These are phyloP conservation scores for Cataglyphis hispanica DNA, from an alignment of 1,140 invertebrate species.

Conservation along the genomic window DNA sequence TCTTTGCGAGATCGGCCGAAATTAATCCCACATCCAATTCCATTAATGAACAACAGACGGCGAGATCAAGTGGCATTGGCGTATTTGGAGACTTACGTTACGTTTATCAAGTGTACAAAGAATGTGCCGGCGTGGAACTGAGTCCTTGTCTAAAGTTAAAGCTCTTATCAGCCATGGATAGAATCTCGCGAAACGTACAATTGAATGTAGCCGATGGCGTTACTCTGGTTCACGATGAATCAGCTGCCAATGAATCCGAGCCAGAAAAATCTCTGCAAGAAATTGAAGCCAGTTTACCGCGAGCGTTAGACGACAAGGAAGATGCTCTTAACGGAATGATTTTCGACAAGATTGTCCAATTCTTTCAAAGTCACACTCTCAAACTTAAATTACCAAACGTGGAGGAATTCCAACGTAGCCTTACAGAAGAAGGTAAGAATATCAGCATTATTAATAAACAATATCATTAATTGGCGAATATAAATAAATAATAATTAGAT, in stretches of 20 bases:
- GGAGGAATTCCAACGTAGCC: conserved; percentile 88
- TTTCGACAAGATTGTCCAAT: conserved; percentile 90
- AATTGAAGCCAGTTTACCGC: conserved; percentile 90
- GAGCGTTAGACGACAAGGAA: conserved; percentile 90
- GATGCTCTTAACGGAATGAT: conserved; percentile 91
- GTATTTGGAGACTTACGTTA: conserved; percentile 87
- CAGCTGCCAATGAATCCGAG: conserved; percentile 81
- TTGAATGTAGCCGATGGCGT: conserved; percentile 91
- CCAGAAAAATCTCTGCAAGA: conserved; percentile 87
- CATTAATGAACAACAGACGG: conserved; percentile 82
- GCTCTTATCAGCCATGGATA: conserved; percentile 90
- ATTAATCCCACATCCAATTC: conserved; percentile 83
- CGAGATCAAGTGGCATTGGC: conserved; percentile 79
- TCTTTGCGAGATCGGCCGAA: conserved; percentile 85
- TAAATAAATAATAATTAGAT: not conserved
- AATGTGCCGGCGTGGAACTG: conserved; percentile 90
- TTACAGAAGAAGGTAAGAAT: conserved; percentile 86
- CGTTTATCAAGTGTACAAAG: conserved; percentile 90
- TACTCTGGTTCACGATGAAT: conserved; percentile 89
- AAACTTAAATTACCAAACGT: conserved; percentile 91
- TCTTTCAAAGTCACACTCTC: conserved; percentile 92
- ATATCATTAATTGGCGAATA: not conserved
- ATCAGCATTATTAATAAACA: not conserved
- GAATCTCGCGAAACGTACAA: conserved; percentile 89
- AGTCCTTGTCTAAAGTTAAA: conserved; percentile 92